Percentiles rank a stretch among this genome's conserved stretches.
Evolutionary conservation across 2,797 vertebrate species (phyloP).

Genomic region (Rousettus madagascariensis): DNA sequence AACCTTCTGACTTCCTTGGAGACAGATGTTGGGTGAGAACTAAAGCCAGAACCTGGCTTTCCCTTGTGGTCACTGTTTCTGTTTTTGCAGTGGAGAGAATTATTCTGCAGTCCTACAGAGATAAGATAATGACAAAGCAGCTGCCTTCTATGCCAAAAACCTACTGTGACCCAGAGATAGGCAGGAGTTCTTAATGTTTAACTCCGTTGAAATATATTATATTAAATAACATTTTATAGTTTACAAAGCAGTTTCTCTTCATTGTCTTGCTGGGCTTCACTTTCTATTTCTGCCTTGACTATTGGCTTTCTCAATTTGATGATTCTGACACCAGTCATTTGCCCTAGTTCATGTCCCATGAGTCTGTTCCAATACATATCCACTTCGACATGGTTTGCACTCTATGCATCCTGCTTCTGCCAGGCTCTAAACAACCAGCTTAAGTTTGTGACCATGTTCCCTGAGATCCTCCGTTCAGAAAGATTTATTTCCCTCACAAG

Average conservation of each 20-base stretch:
- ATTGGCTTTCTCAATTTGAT: background rate
- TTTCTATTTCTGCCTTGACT: background rate
- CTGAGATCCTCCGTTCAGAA: background rate
- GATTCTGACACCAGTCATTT: background rate
- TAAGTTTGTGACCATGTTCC: background rate
- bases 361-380: rapidly evolving
- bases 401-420: background rate
- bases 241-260: background rate
- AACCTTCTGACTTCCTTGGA: background rate
- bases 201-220: background rate
- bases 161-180: background rate
- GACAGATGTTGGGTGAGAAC: background rate
- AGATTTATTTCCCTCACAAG: rapidly evolving
- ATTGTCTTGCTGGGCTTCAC: background rate
- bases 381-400: background rate
- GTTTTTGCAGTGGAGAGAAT: background rate
- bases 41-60: background rate
- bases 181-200: background rate
- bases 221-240: background rate
- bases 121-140: background rate
- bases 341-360: background rate
- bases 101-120: background rate
- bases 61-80: background rate
- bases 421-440: background rate
- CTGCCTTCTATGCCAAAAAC: background rate